Percentiles rank a stretch among this genome's conserved stretches.
Conservation (phyloP, 2,113 vertebrate species). For the Copsychus sechellarum region DNA sequence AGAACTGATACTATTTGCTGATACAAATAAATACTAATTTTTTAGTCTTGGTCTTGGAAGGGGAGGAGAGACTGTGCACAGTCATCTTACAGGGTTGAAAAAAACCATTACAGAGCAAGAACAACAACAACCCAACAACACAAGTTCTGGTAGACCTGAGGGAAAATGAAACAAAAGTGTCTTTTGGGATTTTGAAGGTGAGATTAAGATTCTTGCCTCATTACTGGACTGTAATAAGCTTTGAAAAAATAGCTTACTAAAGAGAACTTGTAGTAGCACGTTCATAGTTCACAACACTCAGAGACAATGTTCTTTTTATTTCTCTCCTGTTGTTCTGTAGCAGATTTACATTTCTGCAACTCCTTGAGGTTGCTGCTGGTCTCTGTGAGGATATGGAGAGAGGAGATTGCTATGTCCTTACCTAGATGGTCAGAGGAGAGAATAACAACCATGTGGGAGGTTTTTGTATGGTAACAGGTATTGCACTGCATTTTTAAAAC, state of each 20-base stretch:
- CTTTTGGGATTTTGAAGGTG: neutral
- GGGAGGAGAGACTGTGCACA: neutral
- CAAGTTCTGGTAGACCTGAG: neutral
- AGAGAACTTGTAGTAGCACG: neutral
- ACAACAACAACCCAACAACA: neutral
- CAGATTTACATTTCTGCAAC: neutral
- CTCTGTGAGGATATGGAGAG: neutral
- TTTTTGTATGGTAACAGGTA: neutral
- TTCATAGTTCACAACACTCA: neutral
- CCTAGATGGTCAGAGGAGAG: neutral
- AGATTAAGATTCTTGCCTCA: neutral
- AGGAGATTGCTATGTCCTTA: neutral
- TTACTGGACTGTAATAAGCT: neutral
- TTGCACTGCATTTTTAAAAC: neutral
- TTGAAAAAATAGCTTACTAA: neutral
- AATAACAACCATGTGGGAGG: neutral
- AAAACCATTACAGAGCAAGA: neutral
- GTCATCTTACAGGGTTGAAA: neutral
- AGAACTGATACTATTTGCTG: constrained; percentile 47
- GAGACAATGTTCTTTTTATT: neutral
- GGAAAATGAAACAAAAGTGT: neutral
- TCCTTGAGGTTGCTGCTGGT: neutral
- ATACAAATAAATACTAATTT: constrained; percentile 48
- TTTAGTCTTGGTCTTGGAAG: neutral
- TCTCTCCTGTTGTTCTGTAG: neutral